Conservation (phyloP, 2,888 invertebrate genomes). For the Heteromyza rotundicornis region DNA sequence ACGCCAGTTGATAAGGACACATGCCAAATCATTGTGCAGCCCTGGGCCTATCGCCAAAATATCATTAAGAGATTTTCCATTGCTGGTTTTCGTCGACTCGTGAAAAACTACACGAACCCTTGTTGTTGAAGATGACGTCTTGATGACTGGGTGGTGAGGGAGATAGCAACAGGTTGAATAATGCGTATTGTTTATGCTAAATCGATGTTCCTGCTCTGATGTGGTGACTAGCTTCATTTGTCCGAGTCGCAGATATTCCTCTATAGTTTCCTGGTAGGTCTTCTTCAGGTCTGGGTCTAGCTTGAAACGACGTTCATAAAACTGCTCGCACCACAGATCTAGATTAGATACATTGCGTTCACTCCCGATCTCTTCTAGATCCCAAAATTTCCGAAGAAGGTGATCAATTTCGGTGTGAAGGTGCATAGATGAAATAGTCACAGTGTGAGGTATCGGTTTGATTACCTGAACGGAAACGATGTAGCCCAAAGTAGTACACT, state of each 20-base stretch:
- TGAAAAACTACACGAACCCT: background rate
- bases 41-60: slow-evolving; percentile 14
- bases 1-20: slow-evolving; percentile 14
- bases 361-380: background rate
- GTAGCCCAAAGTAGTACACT: slow-evolving; percentile 23
- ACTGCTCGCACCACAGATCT: slow-evolving; percentile 15
- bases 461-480: slow-evolving; percentile 17
- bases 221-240: slow-evolving; percentile 20
- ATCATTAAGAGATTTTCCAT: slow-evolving; percentile 22
- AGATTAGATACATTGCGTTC: background rate
- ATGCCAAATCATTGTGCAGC: slow-evolving; percentile 20
- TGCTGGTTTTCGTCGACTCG: background rate
- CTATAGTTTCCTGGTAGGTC: slow-evolving; percentile 15
- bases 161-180: slow-evolving; percentile 22
- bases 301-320: slow-evolving; percentile 14
- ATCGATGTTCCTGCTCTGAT: background rate
- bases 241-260: slow-evolving; percentile 19
- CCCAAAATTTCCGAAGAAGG: slow-evolving; percentile 15
- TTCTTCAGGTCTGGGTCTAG: slow-evolving; percentile 3
- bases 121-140: slow-evolving; percentile 43
- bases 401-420: slow-evolving; percentile 7
- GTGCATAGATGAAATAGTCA: slow-evolving; percentile 6
- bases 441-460: background rate
- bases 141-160: slow-evolving; percentile 22
- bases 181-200: background rate